Base-by-base conservation (phyloP, 1,140 invertebrate species). In the Euwallacea fornicatus region DNA sequence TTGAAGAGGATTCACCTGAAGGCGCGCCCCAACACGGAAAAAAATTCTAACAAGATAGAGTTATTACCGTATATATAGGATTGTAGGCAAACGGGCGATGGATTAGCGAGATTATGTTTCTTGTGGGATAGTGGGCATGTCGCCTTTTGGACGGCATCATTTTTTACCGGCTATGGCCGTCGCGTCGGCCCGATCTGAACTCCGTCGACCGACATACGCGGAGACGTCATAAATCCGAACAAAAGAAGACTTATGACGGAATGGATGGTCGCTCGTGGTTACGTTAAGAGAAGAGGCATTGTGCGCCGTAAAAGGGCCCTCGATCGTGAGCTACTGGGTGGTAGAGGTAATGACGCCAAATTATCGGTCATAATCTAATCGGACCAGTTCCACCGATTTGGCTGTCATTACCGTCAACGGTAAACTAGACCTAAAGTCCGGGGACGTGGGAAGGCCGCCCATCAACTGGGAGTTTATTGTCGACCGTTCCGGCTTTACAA, bases 241-340 rank as follows among this genome's bases (percentile, higher is more conserved):
- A 69, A 69, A 69, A 69, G 66, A 53, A 69, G 58, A 69, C 56
- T 69, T 69, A 69, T 69, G 58, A 67, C 65, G 42, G 21, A 59
- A 33, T 56, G 41, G 53, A 66, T 67, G 54, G 54, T 13, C 21
- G 66, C 44, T 61, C 56, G 58, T 61, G 66, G 58, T 13, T 10
- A 69, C 46, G 53, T 61, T 69, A 60, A 69, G 61, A 70, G 68
- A 33, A 33, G 41, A 70, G 60, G 60, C 62, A 70, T 70, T 70
- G 68, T 70, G 56, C 60, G 61, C 68, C 68, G 13, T 70, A 70
- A 55, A 70, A 70, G 68, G 68, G 60, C 53, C 16, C 42, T 43
- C 42, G 68, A 70, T 65, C 68, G 68, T 70, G 68, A 63, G 68
- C 68, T 70, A 70, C 68, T 70, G 68, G 68, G 68, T 70, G 68